These are phyloP conservation scores for Dicycla oo DNA, from an alignment of 2,888 invertebrate genomes.

Conservation along the genomic window DNA sequence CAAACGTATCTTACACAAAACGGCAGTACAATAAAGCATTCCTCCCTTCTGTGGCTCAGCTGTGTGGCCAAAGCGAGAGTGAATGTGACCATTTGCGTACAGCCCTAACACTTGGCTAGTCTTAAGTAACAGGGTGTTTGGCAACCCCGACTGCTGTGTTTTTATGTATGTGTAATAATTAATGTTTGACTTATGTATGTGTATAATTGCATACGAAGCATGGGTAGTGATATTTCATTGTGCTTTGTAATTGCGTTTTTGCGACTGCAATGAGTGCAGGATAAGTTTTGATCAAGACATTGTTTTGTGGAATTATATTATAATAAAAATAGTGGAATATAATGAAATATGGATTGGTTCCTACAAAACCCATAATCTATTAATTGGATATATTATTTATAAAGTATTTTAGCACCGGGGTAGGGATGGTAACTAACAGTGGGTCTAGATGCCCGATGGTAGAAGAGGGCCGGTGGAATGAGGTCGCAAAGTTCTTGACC, in stretches of 20 bases:
- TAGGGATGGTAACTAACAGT: too few species aligned
- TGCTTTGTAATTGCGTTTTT: neutral
- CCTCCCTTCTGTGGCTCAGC: constrained; percentile 77
- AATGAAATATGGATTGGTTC: neutral
- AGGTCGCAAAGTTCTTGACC: too few species aligned
- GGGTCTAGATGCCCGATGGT: too few species aligned
- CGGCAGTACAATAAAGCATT: constrained; percentile 73
- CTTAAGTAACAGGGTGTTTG: constrained; percentile 55
- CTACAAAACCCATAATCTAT: neutral
- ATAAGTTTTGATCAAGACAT: too few species aligned
- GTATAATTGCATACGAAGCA: constrained; percentile 22
- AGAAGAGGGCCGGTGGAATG: too few species aligned
- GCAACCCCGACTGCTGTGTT: constrained; percentile 44
- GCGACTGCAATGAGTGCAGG: neutral
- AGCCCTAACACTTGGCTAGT: constrained; percentile 59
- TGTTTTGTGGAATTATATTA: neutral
- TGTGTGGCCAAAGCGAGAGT: constrained; percentile 77
- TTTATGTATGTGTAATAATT: constrained; percentile 42
- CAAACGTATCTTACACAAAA: constrained; percentile 22
- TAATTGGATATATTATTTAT: neutral
- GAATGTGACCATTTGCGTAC: constrained; percentile 74
- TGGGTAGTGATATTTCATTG: neutral
- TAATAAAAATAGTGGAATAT: too few species aligned
- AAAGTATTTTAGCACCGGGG: too few species aligned
- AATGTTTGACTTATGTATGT: constrained; percentile 30